Base-by-base conservation (phyloP, 1,140 invertebrate species). In the Globodera ellingtonae region DNA sequence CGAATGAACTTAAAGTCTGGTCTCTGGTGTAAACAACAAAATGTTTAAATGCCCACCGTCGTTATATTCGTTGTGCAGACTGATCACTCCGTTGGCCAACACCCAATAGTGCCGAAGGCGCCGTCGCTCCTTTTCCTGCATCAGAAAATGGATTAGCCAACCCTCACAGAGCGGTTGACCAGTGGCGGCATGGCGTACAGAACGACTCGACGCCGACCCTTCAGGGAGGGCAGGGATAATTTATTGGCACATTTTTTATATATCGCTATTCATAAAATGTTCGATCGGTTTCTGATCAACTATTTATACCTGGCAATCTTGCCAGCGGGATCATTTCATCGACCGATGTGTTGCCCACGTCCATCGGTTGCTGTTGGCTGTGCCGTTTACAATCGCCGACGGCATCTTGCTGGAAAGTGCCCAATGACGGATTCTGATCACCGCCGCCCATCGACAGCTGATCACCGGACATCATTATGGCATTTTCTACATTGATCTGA, bases 61-160 rank as follows among this genome's bases (percentile, higher is more conserved):
- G 50, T 82, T 89, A 52, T 89, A 89, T 75, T 89, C 87, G 75
- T 89, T 89, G 80, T 87, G 89, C 70, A 89, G 78, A 65, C 79
- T 75, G 76, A 89, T 89, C 13, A 82, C 80, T 56, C 87, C 86
- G 75, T 86, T 85, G 9, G 79, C 46, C 35, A 89, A 80, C 21
- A 89, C 80, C 87, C 87, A 89, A 74, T 89, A 89, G 69, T 89
- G 86, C 67, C 82, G 78, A 0, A 89, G 86, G 35, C 88, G 78
- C 6, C 87, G 82, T 67, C 82, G 82, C 10, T 83, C 81, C 21
- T 62, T 47, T 52, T 70, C 67, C 46, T 81, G 66, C 21, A 87
- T 65, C 7, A 86, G 72, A 75, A 89, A 89, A 52, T 89, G 87
- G 50, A 89, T 85, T 79, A 89, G 82, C 87, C 87, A 89, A 10